Base-by-base conservation (phyloP, 2,113 vertebrate genomes). In the Corythornis cristatus region DNA sequence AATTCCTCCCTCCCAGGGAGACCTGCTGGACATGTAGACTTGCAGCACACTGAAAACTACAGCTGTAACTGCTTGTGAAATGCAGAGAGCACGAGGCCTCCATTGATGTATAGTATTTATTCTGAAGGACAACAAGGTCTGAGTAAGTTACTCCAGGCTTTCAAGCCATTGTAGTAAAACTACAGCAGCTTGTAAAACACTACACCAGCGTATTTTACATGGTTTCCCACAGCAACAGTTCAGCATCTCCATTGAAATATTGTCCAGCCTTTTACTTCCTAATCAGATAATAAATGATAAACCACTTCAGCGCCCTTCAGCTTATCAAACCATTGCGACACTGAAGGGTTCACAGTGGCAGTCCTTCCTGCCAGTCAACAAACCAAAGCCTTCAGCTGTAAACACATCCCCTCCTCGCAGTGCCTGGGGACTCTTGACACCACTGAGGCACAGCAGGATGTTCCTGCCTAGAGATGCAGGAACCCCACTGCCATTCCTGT, bases 251-350 rank as follows among this genome's bases (percentile, higher is more conserved):
- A 83, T 1, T 89, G 64, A 90, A 88, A 75, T 57, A 75, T 5
- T 12, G 3, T 23, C 37, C 50, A 89, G 87, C 89, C 93, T 96
- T 95, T 96, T 75, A 95, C 31, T 84, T 92, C 46, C 46, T 76
- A 58, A 48, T 78, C 71, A 60, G 89, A 73, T 82, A 87, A 89
- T 25, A 87, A 68, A 79, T 15, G 26, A 94, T 70, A 82, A 95
- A 66, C 50, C 62, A 29, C 66, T 58, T 68, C 66, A 83, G 74
- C 0, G 89, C 73, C 93, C 94, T 89, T 94, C 94, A 66, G 57
- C 77, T 96, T 93, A 92, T 86, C 3, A 9, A 61, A 46, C 33
- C 15, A 28, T 89, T 92, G 87, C 93, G 0, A 94, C 95, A 93
- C 87, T 50, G 33, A 73, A 87, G 40, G 46, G 81, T 58, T 89